phyloP scores from a whole-genome alignment of 2,888 invertebrate genomes.

The Empis stercorea region DNA sequence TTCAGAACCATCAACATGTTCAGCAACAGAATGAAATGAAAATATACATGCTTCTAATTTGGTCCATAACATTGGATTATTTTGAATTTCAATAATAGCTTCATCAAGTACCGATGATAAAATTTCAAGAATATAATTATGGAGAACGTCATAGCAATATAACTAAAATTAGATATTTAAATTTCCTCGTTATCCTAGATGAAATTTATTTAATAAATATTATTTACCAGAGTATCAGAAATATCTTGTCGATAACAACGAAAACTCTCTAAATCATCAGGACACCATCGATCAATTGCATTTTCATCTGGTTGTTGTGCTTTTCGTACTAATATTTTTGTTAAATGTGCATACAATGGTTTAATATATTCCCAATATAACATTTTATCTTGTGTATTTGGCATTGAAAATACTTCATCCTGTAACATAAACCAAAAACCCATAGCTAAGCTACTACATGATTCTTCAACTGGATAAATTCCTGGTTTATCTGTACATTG shows the following conservation, averaged over 20 bases:
- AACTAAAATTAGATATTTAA: constrained; percentile 43
- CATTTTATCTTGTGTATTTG: constrained; percentile 23
- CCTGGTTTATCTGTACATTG: constrained; percentile 69
- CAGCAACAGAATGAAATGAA: constrained; percentile 50
- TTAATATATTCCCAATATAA: constrained; percentile 44
- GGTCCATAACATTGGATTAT: constrained; percentile 40
- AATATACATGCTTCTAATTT: constrained; percentile 53
- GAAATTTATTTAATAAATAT: no score
- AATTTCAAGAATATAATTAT: constrained; percentile 56
- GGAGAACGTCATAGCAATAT: constrained; percentile 76
- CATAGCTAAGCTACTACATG: constrained; percentile 70
- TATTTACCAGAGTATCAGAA: constrained; percentile 60
- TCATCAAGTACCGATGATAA: constrained; percentile 51
- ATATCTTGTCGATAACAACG: constrained; percentile 80
- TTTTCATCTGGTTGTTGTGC: constrained; percentile 57
- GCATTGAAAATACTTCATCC: constrained; percentile 32
- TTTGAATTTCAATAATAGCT: constrained; percentile 37
- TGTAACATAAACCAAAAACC: constrained; percentile 89
- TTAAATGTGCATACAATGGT: constrained; percentile 66
- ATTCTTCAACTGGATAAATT: constrained; percentile 78
- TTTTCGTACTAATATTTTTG: constrained; percentile 64
- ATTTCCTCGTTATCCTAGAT: no score
- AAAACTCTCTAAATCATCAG: constrained; percentile 75
- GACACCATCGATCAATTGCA: constrained; percentile 45
- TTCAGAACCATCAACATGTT: constrained; percentile 47